These are phyloP conservation scores for Morbakka virulenta DNA, from an alignment of 30 jellyfish, hydroid and myxozoan genomes.

Conservation along the genomic window DNA sequence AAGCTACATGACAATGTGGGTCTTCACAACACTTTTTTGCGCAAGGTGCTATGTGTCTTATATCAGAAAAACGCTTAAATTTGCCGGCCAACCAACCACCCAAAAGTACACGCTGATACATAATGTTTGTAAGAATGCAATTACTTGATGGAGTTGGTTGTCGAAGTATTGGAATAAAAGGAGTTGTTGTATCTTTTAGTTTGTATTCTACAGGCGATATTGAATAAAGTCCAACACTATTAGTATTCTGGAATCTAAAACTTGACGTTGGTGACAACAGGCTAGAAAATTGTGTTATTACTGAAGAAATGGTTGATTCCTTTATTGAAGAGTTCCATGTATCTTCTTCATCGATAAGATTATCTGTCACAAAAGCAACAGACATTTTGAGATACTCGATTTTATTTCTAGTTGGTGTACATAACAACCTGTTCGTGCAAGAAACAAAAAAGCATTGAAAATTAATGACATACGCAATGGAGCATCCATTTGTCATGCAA, in stretches of 20 bases:
- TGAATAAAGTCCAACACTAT: too few relatives aligned
- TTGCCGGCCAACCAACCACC: conserved; percentile 96
- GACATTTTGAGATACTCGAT: conserved; percentile 18
- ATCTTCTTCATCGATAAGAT: too few relatives aligned
- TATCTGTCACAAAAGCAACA: conserved; percentile 40
- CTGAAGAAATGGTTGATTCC: too few relatives aligned
- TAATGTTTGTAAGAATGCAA: conserved; percentile 28
- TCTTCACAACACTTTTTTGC: conserved; percentile 59
- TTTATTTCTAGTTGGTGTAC: conserved; percentile 56
- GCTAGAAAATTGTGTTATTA: too few relatives aligned
- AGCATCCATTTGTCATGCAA: conserved; percentile 60
- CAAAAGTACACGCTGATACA: conserved; percentile 42
- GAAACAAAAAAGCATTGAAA: conserved; percentile 66
- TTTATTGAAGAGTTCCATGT: too few relatives aligned
- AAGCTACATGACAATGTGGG: conserved; percentile 77
- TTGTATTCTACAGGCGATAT: too few relatives aligned
- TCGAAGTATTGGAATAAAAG: too few relatives aligned
- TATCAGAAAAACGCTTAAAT: conserved; percentile 46
- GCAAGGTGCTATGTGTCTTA: conserved; percentile 64
- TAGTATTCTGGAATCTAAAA: too few relatives aligned
- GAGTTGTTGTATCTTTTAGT: too few relatives aligned
- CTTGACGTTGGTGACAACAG: too few relatives aligned
- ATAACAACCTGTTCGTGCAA: conserved; percentile 52
- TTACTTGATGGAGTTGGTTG: too few relatives aligned
- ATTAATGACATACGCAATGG: conserved; percentile 53